phyloP scores from a whole-genome alignment of 1,140 invertebrate species.

The Hycleus phaleratus region DNA sequence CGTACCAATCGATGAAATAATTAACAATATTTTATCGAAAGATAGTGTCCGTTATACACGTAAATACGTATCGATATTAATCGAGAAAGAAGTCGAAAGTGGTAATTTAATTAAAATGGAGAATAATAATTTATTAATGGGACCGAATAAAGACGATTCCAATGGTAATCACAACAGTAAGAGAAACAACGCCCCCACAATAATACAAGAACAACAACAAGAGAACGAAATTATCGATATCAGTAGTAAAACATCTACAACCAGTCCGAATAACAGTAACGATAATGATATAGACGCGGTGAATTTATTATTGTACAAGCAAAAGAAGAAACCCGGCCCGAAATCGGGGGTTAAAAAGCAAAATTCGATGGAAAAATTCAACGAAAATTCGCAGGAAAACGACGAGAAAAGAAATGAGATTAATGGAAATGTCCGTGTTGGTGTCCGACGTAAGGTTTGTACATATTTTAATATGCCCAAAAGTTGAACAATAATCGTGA shows the following conservation, averaged over 20 bases:
- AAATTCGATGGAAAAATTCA: constrained; percentile 4
- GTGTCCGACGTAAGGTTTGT: constrained; percentile 36
- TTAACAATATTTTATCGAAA: constrained; percentile 54
- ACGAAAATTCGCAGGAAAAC: constrained; percentile 22
- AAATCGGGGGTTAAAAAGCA: constrained; percentile 16
- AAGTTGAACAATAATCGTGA: too few relatives aligned
- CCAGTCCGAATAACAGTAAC: neutral
- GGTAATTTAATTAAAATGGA: constrained; percentile 58
- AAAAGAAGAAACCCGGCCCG: constrained; percentile 20
- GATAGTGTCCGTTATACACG: constrained; percentile 55
- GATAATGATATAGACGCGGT: neutral
- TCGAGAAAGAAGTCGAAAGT: constrained; percentile 56
- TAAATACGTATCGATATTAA: constrained; percentile 55
- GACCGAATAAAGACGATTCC: constrained; percentile 38
- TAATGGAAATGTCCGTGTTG: constrained; percentile 27
- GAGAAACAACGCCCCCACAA: too few relatives aligned
- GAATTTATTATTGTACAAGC: constrained; percentile 2
- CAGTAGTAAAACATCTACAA: neutral
- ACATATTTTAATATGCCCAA: neutral
- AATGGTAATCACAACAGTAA: too few relatives aligned
- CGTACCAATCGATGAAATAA: constrained; percentile 55
- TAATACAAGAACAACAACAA: neutral
- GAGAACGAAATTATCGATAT: neutral
- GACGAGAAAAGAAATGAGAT: constrained; percentile 20
- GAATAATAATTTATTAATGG: constrained; percentile 60